Percentiles rank a stretch among this genome's conserved stretches.
phyloP scores from a whole-genome alignment of 37 sponge, comb jelly and placozoan genomes.

The Bolinopsis microptera region DNA sequence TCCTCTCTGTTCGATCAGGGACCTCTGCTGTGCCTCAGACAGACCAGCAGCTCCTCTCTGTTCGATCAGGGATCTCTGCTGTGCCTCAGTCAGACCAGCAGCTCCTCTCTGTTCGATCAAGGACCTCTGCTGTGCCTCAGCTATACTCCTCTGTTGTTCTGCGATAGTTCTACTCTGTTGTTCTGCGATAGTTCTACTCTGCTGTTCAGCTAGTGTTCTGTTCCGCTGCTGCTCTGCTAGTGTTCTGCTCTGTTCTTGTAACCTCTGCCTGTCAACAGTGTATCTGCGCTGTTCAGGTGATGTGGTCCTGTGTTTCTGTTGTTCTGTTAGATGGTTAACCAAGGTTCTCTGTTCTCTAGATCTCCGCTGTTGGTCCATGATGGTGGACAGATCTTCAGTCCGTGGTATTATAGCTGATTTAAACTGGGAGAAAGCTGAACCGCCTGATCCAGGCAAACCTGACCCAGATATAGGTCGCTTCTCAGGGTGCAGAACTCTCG shows the following conservation, averaged over 20 bases:
- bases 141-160: background rate
- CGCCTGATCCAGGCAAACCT: background rate
- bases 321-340: background rate
- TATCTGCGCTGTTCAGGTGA: background rate
- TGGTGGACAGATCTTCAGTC: background rate
- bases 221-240: background rate
- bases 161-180: background rate
- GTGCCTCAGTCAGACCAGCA: background rate
- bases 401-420: background rate
- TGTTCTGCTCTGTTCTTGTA: background rate
- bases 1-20: background rate
- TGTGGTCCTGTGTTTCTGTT: background rate
- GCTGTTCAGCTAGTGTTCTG: background rate
- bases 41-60: background rate
- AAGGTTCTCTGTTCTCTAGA: background rate
- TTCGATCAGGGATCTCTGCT: background rate
- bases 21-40: background rate
- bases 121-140: background rate
- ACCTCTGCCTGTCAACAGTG: background rate
- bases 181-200: background rate
- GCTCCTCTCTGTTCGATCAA: background rate
- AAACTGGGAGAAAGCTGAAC: constrained; percentile 57
- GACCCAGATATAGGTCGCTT: constrained; percentile 20
- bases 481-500: background rate
- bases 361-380: background rate